Evolutionary conservation across 2,113 vertebrate species (phyloP), one percentile per base, ranked within the genome.

Genomic region (Chlorodrepanis virens): DNA sequence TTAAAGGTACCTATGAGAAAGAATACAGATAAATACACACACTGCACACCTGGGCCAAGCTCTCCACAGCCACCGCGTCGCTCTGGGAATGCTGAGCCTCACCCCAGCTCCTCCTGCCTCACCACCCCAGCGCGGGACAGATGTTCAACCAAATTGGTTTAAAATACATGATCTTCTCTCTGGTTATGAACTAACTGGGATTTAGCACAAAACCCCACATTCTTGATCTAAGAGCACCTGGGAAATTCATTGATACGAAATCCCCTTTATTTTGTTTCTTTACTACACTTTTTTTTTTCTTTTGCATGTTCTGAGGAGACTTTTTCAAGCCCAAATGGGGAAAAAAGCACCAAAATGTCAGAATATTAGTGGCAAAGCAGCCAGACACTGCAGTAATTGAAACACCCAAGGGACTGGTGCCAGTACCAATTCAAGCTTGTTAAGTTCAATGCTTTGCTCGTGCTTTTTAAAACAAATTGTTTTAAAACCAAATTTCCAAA

Each of bases 1-100:
- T 97, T 99, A 99, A 99, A 96, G 99, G 99, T 96, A 99, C 99
- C 99, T 99, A 99, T 98, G 99, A 98, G 98, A 99, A 99, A 99
- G 99, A 99, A 99, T 99, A 99, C 99, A 99, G 98, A 98, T 99
- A 98, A 99, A 99, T 98, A 98, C 98, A 98, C 98, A 98, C 98
- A 98, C 97, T 97, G 97, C 96, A 96, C 96, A 79, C 57, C 93
- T 28, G 96, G 76, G 85, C 67, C n/a, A 0, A 23, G 47, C 84
- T 45, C 47, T 35, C 15, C 17, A 14, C 56, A 5, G 57, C 22
- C 57, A 8, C 40, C 27, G 15, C n/a, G 5, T 17, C 57, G 6
- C 10, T 11, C 40, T 1, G 40, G 14, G 2, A 6, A 14, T 4
- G 0, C 33, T 0, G 11, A 59, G 14, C 40, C 24, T 28, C 10